Evolutionary conservation across 2,113 vertebrate species (phyloP).

Genomic region (Ochotona princeps): DNA sequence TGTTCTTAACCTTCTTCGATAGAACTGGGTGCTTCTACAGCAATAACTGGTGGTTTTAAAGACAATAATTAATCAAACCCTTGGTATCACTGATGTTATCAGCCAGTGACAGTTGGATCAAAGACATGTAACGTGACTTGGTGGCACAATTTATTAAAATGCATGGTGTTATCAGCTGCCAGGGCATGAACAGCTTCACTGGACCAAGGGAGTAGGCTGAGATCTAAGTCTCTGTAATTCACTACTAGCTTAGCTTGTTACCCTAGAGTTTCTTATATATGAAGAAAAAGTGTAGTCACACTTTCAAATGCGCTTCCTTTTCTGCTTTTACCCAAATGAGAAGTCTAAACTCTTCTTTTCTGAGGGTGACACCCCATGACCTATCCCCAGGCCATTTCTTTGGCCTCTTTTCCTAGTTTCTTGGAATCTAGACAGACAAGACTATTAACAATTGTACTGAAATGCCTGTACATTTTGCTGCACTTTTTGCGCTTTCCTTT

Average conservation of each 20-base stretch:
- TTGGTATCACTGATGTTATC: neutral
- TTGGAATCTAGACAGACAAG: neutral
- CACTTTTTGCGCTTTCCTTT: neutral
- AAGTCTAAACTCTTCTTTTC: neutral
- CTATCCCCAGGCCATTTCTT: neutral
- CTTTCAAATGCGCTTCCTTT: neutral
- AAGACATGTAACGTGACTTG: conserved; percentile 3
- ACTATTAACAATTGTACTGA: neutral
- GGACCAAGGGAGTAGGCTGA: neutral
- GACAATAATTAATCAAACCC: conserved; percentile 34
- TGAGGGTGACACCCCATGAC: neutral
- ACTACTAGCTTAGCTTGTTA: neutral
- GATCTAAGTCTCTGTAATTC: neutral
- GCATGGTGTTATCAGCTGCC: neutral
- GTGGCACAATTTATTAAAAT: conserved; percentile 5
- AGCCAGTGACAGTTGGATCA: neutral
- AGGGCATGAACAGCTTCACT: neutral
- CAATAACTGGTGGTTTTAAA: neutral
- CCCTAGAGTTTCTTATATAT: neutral
- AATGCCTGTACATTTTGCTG: neutral
- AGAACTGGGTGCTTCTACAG: neutral
- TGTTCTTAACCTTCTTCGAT: neutral
- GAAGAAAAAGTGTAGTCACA: neutral
- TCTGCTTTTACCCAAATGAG: neutral
- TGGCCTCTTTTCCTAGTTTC: neutral